Percentiles rank a stretch among this genome's conserved stretches.
Conservation (phyloP, 2,888 invertebrate species). For the Cerceris rybyensis region DNA sequence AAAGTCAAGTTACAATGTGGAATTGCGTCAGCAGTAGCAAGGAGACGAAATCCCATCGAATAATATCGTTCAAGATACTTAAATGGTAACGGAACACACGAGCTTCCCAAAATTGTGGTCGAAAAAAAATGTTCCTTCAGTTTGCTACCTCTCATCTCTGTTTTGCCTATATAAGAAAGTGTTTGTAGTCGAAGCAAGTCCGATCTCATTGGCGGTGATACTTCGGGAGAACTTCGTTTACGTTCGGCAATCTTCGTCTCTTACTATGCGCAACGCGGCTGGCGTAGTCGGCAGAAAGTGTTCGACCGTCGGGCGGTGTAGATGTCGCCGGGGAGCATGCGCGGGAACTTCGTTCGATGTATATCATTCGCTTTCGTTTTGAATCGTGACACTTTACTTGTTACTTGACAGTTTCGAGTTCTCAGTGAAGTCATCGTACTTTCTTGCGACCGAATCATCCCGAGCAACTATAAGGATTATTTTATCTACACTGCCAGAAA, state of each 20-base stretch:
- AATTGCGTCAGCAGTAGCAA: no score
- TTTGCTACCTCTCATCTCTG: neutral
- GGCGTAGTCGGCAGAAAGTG: slow-evolving; percentile 64
- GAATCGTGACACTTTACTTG: neutral
- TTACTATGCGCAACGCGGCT: slow-evolving; percentile 35
- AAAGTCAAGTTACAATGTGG: no score
- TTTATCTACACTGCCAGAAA: neutral
- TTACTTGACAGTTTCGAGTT: slow-evolving; percentile 1
- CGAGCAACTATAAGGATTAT: neutral
- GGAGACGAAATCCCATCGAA: no score
- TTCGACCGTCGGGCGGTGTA: slow-evolving; percentile 60
- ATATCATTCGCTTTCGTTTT: neutral
- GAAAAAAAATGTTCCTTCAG: neutral
- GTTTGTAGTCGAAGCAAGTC: slow-evolving; percentile 13
- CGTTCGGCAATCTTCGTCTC: slow-evolving; percentile 57
- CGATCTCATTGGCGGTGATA: slow-evolving; percentile 44
- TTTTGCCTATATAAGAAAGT: slow-evolving; percentile 4
- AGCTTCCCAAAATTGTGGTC: no score
- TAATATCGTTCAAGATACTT: no score
- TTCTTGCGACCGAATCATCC: neutral
- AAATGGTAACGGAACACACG: no score
- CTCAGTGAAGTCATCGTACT: neutral
- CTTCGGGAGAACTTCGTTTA: slow-evolving; percentile 53
- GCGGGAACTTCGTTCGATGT: slow-evolving; percentile 39
- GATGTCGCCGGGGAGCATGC: slow-evolving; percentile 65